Evolutionary conservation across 2,797 vertebrate genomes (phyloP), one percentile per base, ranked within the genome.

Genomic region (Amblyraja radiata): DNA sequence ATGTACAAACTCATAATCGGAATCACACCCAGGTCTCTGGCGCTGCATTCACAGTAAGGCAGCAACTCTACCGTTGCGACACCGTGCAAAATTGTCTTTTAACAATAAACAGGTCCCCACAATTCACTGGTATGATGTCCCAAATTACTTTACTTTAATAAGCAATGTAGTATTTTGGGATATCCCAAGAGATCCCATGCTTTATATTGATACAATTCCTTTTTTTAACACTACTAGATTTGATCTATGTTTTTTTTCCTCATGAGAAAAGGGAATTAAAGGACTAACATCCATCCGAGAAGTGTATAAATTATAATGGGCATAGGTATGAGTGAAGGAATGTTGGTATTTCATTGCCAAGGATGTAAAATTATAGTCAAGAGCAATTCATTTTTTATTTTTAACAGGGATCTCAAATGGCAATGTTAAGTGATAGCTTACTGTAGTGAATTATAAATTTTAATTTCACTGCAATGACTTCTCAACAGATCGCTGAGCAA

Each of bases 381-480:
- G 25, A 92, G 39, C 25, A n/a, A 76, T 76, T 76, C 39, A 92
- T 32, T 92, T 92, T 92, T 76, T 92, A 92, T 76, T 54, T 92
- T 92, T 76, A 92, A 58, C 68, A 74, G 90, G 71, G 25, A 74
- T 91, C 39, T 74, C 23, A 54, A 58, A 92, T 73, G 36, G 23
- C 90, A 92, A 74, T 76, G 71, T 25, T 74, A 76, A 76, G 39
- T 76, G 71, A 92, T 92, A 92, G 36, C 90, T 92, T 76, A 92
- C 90, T 92, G 71, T n/a, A 25, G 90, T 92, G 90, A 92, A 92
- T 92, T 92, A 92, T 92, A 92, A 46, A 74, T 92, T 92, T 92
- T 92, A 92, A 92, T 92, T 92, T 92, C 39, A 46, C 71, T 76
- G 90, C 68, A 92, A 21, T 71, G 28, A 92, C 90, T 76, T 92